Evolutionary conservation across 2,113 vertebrate species (phyloP), one percentile per base, ranked within the genome.

Genomic region (Thunnus maccoyii): DNA sequence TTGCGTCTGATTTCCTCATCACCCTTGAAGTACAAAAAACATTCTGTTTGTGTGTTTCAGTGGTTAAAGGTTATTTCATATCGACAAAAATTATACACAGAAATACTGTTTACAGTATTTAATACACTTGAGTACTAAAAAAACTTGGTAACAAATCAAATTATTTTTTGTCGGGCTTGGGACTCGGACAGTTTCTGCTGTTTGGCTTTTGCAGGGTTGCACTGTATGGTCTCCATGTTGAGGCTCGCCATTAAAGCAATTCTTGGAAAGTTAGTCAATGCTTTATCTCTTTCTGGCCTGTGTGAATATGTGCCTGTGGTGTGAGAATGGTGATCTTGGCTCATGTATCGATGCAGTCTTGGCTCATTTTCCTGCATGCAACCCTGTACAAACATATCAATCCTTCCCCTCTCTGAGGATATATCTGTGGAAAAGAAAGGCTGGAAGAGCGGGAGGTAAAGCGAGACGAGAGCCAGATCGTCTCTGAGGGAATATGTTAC

Each of bases 251-350:
- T 72, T 18, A 76, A 48, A n/a, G 66, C 72, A 46, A 14, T 76
- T 85, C 71, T 61, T 88, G 85, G 70, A 84, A 83, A 67, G 76
- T 78, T 17, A 54, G 62, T 65, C 51, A 30, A 86, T 15, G 65
- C 88, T 83, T 55, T 66, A n/a, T 66, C 82, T 77, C 72, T 81
- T 68, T 80, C 67, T 64, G 66, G 64, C 77, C 46, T 76, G 65
- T 82, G 64, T 82, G 90, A 65, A 69, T 82, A 66, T 75, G 72
- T 61, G 82, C 85, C 67, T 92, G 89, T 77, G 76, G 90, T 89
- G 92, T 92, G 91, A 90, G 90, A 92, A 92, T 72, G 70, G 80
- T 79, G 86, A 88, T 86, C 73, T 87, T 90, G 88, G 87, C 84
- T 65, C 63, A 25, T 30, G 73, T 47, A 70, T 76, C 44, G 27